phyloP scores from a whole-genome alignment of 2,888 invertebrate genomes.

The Hypselothyrea guttata region DNA sequence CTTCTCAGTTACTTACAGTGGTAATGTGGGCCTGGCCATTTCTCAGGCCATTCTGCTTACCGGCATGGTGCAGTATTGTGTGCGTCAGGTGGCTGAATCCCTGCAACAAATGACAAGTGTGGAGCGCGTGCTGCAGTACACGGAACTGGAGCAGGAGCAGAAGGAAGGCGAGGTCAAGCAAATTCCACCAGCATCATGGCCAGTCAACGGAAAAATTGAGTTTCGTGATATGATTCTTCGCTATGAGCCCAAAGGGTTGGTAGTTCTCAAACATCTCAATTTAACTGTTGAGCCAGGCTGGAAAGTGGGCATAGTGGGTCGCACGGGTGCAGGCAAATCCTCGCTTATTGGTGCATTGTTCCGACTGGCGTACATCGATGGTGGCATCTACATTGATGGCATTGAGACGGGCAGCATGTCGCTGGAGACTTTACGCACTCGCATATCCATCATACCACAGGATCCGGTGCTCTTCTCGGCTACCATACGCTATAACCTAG shows the following conservation, averaged over 20 bases:
- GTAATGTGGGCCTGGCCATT: slow-evolving; percentile 88
- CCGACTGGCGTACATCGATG: slow-evolving; percentile 87
- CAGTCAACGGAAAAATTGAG: slow-evolving; percentile 84
- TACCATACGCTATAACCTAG: slow-evolving; percentile 85
- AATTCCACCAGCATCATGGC: slow-evolving; percentile 87
- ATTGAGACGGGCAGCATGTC: slow-evolving; percentile 84
- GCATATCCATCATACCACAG: slow-evolving; percentile 85
- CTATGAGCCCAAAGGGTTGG: slow-evolving; percentile 84
- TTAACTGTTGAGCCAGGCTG: slow-evolving; percentile 86
- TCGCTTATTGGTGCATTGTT: slow-evolving; percentile 90
- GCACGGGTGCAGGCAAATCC: slow-evolving; percentile 93
- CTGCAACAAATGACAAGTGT: slow-evolving; percentile 88
- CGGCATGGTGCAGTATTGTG: slow-evolving; percentile 88
- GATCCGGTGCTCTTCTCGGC: slow-evolving; percentile 85
- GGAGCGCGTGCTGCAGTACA: slow-evolving; percentile 88
- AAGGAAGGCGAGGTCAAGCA: slow-evolving; percentile 66
- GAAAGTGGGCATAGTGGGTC: slow-evolving; percentile 90
- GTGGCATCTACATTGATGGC: slow-evolving; percentile 88
- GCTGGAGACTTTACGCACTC: slow-evolving; percentile 82
- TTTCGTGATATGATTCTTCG: slow-evolving; percentile 84
- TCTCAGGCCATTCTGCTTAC: slow-evolving; percentile 87
- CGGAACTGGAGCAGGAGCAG: slow-evolving; percentile 85
- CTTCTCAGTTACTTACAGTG: slow-evolving; percentile 83
- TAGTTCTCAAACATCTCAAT: slow-evolving; percentile 89
- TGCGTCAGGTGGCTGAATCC: slow-evolving; percentile 87